phyloP scores from a whole-genome alignment of 2,888 invertebrate species.

The Eubasilissa splendida region DNA sequence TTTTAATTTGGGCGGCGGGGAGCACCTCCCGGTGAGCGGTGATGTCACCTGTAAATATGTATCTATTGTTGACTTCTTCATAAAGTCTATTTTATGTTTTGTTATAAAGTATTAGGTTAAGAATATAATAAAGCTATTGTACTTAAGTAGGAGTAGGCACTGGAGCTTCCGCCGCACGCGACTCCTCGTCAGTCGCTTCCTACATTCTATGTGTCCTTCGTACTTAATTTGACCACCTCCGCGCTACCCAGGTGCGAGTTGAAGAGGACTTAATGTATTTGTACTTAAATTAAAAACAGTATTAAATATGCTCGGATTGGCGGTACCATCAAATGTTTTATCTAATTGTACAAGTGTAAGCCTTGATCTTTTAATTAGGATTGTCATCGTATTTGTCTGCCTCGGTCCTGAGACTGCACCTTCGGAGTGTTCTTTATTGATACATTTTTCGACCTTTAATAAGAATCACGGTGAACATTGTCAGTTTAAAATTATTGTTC shows the following conservation, averaged over 20 bases:
- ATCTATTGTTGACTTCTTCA: conserved; percentile 54
- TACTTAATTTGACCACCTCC: too few species aligned
- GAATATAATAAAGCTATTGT: conserved; percentile 34
- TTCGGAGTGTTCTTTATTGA: too few species aligned
- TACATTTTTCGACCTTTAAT: too few species aligned
- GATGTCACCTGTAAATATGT: conserved; percentile 42
- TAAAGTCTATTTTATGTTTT: conserved; percentile 55
- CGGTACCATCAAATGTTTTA: neutral
- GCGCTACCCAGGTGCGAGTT: too few species aligned
- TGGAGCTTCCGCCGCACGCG: conserved; percentile 29
- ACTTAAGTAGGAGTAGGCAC: conserved; percentile 32
- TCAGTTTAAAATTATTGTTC: too few species aligned
- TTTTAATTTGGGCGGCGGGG: neutral
- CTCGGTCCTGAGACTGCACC: too few species aligned
- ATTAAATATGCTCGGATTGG: neutral
- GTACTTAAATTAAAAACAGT: conserved; percentile 8
- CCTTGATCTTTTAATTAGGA: too few species aligned
- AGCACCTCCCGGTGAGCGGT: neutral
- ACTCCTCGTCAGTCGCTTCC: neutral
- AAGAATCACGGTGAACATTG: too few species aligned
- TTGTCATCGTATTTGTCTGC: too few species aligned
- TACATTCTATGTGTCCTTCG: too few species aligned
- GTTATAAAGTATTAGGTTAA: conserved; percentile 43
- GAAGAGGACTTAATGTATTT: neutral
- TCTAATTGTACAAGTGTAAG: too few species aligned